Evolutionary conservation across 2,113 vertebrate species (phyloP).

Genomic region (Nerophis ophidion): DNA sequence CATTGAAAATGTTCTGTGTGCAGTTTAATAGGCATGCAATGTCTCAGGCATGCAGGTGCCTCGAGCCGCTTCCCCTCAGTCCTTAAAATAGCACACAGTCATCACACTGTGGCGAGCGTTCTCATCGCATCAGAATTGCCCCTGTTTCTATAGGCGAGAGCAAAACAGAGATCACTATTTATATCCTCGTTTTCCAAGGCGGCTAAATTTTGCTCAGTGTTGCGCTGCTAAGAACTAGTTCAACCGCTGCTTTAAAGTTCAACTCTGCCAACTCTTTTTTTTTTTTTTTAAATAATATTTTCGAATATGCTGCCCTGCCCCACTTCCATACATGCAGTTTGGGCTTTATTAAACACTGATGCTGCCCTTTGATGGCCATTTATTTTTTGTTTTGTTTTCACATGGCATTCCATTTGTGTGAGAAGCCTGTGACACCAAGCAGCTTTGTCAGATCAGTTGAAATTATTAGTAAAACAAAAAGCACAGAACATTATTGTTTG

Average conservation of each 20-base stretch:
- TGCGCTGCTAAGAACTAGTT: constrained; percentile 32
- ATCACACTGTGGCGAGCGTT: constrained; percentile 18
- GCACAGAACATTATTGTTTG: background rate
- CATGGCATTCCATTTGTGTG: constrained; percentile 40
- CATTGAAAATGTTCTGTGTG: constrained; percentile 11
- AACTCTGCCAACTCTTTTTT: constrained; percentile 16
- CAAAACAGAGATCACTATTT: constrained; percentile 47
- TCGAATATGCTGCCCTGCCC: constrained; percentile 27
- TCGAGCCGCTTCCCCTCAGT: constrained; percentile 1
- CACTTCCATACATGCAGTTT: constrained; percentile 13
- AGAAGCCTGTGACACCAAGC: constrained; percentile 10
- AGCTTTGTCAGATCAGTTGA: constrained; percentile 31
- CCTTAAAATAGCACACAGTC: constrained; percentile 52
- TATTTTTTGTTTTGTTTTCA: constrained; percentile 30
- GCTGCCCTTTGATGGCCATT: constrained; percentile 33
- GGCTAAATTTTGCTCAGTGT: constrained; percentile 36
- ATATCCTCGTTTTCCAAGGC: constrained; percentile 41
- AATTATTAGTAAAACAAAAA: too few species aligned
- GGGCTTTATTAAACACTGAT: constrained; percentile 33
- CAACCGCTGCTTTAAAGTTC: constrained; percentile 56
- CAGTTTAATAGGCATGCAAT: constrained; percentile 17
- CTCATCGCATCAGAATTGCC: constrained; percentile 3
- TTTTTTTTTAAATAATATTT: constrained; percentile 36
- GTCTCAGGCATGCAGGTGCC: constrained; percentile 24
- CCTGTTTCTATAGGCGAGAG: constrained; percentile 34